These are phyloP conservation scores for Oxygymnocypris stewartii DNA, from an alignment of 2,113 vertebrate species.

Conservation along the genomic window DNA sequence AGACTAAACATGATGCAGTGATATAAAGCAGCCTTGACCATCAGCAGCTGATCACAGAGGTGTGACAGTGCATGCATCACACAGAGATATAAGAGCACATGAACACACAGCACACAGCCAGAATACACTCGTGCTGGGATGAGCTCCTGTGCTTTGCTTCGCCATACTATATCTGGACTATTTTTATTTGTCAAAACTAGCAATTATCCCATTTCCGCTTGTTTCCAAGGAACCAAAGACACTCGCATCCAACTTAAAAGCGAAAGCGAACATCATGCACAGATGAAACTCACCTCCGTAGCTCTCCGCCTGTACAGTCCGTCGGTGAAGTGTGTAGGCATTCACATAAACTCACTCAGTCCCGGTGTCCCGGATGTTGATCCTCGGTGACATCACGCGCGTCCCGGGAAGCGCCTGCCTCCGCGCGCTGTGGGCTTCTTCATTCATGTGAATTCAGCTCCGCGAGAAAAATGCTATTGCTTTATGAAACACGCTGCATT, in stretches of 20 bases:
- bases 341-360: constrained; percentile 46
- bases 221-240: not conserved
- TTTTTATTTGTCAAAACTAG: not conserved
- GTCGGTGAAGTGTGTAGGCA: constrained; percentile 4
- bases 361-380: constrained; percentile 47
- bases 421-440: not conserved
- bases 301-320: not conserved
- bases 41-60: not conserved
- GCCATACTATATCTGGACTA: not conserved
- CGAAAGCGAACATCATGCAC: not conserved
- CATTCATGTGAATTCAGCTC: not conserved
- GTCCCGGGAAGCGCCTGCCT: not conserved
- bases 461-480: not conserved
- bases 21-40: not conserved
- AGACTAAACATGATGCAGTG: not conserved
- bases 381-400: constrained; percentile 54
- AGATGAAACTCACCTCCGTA: constrained; percentile 24
- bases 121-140: not conserved
- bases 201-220: not conserved
- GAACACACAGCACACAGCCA: not conserved
- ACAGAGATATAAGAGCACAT: not conserved
- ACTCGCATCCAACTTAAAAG: not conserved
- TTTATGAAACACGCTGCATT: not conserved
- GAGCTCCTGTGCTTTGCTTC: not conserved
- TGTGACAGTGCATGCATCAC: not conserved